Evolutionary conservation across 2,797 vertebrate genomes (phyloP), one percentile per base, ranked within the genome.

Genomic region (Acestrorhynchus altus): DNA sequence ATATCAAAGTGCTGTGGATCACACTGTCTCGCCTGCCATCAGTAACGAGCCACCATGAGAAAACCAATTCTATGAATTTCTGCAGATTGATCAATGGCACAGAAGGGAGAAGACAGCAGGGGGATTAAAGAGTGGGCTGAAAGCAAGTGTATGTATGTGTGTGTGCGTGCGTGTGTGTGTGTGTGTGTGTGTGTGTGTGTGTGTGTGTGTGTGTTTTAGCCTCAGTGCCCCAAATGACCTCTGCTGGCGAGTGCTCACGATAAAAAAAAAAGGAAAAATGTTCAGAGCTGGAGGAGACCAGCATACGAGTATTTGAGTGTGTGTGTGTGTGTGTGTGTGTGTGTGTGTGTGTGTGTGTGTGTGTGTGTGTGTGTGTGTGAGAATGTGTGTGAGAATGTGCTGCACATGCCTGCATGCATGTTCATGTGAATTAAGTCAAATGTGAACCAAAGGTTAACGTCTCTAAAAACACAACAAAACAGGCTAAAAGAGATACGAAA

Each of bases 21-120:
- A 74, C 49, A 44, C 75, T 80, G 81, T 82, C 64, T 52, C 67
- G 3, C 10, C 16, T 28, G 35, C 15, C 22, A 44, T 69, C 54
- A 16, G 54, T 51, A 59, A 59, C 39, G 78, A 20, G 49, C 81
- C 80, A 83, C 78, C 51, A 79, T 65, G 74, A 79, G 78, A 87
- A 82, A 87, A 77, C 59, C 79, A 83, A 67, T 83, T 77, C 71
- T 74, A 70, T 84, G 81, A 78, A 79, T 86, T 82, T 87, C 68
- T 70, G 76, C 56, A 76, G 77, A 85, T 66, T 85, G 88, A 90
- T 88, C 78, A 84, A 80, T 79, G 86, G 73, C 83, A 67, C 77
- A 77, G 44, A 81, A 83, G 75, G 52, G 74, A 70, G 61, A 20
- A 72, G 24, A 67, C 28, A 44, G 52, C 11, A 42, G 57, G 6